phyloP scores from a whole-genome alignment of 2,888 invertebrate species.

The Macrophya annulata region DNA sequence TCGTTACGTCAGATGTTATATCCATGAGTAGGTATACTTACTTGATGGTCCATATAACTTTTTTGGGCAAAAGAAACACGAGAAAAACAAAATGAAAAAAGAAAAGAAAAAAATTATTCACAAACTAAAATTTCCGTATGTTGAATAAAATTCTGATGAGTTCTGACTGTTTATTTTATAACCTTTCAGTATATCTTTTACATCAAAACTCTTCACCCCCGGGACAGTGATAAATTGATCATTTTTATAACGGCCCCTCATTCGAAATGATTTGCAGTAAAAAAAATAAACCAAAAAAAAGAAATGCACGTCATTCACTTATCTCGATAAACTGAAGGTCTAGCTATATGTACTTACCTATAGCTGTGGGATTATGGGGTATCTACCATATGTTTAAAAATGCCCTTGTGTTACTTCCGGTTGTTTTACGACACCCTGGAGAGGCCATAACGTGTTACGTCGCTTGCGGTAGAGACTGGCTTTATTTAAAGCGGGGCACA shows the following conservation, averaged over 20 bases:
- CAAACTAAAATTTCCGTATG: neutral
- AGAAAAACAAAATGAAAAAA: too few relatives aligned
- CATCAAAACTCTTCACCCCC: neutral
- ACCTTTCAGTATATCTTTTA: too few relatives aligned
- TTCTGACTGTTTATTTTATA: neutral
- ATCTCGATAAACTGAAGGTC: neutral
- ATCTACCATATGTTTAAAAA: neutral
- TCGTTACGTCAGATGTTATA: neutral
- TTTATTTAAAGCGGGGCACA: neutral
- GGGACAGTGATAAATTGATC: neutral
- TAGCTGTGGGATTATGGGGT: too few relatives aligned
- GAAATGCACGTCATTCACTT: neutral
- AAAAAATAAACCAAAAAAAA: neutral
- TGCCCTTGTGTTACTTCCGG: neutral
- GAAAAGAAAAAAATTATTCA: neutral
- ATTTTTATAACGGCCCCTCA: neutral
- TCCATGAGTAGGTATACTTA: neutral
- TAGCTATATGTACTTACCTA: neutral
- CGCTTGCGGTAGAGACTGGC: neutral
- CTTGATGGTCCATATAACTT: neutral
- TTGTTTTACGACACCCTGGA: slow-evolving; percentile 18
- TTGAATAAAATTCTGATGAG: neutral
- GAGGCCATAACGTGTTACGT: neutral
- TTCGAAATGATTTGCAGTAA: neutral
- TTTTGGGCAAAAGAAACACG: neutral